A percentile compares a stretch with the other conserved stretches of the same genome.
Conservation (phyloP, 2,888 invertebrate genomes). For the Microctonus brassicae region DNA sequence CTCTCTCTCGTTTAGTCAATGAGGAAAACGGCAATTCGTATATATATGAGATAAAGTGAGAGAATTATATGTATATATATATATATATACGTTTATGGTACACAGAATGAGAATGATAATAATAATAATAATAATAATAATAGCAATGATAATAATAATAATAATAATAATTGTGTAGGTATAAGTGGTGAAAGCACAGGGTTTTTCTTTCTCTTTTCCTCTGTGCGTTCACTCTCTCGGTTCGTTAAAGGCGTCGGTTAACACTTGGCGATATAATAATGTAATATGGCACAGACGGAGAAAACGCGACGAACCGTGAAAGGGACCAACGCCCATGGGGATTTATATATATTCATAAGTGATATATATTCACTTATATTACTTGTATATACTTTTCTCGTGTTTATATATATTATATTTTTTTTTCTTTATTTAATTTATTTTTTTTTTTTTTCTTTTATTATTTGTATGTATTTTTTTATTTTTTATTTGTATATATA, state of each 20-base stretch:
- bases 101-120: not conserved
- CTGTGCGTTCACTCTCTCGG: slow-evolving; percentile 50
- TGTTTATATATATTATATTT: too few relatives aligned
- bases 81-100: not conserved
- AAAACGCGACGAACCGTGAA: slow-evolving; percentile 37
- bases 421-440: too few relatives aligned
- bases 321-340: slow-evolving; percentile 8
- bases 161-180: slow-evolving; percentile 27
- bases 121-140: slow-evolving; percentile 23
- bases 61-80: slow-evolving; percentile 1
- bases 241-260: slow-evolving; percentile 59
- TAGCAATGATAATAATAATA: not conserved
- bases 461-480: too few relatives aligned
- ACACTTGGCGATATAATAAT: slow-evolving; percentile 59
- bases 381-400: not conserved
- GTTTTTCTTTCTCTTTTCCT: slow-evolving; percentile 30
- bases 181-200: slow-evolving; percentile 26
- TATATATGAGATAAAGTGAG: slow-evolving; percentile 15
- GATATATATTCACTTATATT: not conserved
- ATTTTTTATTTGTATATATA: too few relatives aligned
- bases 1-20: slow-evolving; percentile 35
- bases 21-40: slow-evolving; percentile 1
- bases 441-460: too few relatives aligned
- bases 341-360: slow-evolving; percentile 14
- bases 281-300: slow-evolving; percentile 48